Evolutionary conservation across 2,888 invertebrate species (phyloP), one percentile per base, ranked within the genome.

Genomic region (Cosmopolites sordidus): DNA sequence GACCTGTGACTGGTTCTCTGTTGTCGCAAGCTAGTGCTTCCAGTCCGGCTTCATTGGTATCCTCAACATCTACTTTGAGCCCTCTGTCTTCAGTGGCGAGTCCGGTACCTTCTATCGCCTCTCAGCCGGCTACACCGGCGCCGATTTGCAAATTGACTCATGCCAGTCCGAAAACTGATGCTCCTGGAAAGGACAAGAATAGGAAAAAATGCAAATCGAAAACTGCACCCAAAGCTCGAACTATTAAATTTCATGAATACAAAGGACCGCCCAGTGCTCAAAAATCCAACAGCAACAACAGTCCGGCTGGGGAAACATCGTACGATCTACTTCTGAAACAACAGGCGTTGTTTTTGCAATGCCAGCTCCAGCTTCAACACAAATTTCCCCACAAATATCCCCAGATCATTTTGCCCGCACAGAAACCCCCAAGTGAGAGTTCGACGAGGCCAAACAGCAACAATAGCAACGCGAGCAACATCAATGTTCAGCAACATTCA

Each of bases 231-330:
- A 92, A 92, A 73, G 81, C 89, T 15, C 82, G 90, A 63, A 89
- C 90, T 49, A 95, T 97, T 66, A 97, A 97, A 77, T 97, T 97
- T 75, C 96, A 97, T 75, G 97, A 97, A 75, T 92, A 93, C 74
- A 92, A 92, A 76, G 93, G 93, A 30, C 93, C 93, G 18, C 93
- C 95, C 8, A 73, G 72, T 56, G 90, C 92, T 14, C 89, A 90
- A 64, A 91, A 90, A 69, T 81, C 82, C 45, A 77, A 81, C 2
- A 78, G 80, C 15, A 67, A 69, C 56, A 68, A 73, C 17, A 50
- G 45, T 8, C 78, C 78, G 9, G 66, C 76, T 46, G 78, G 77
- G 16, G 93, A 94, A 74, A 92, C 91, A 5, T 90, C 91, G 6
- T 95, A 95, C 74, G 92, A 95, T 73, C 75, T 95, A 62, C 81